Evolutionary conservation across 2,888 invertebrate species (phyloP).

Genomic region (Diaprepes abbreviatus): DNA sequence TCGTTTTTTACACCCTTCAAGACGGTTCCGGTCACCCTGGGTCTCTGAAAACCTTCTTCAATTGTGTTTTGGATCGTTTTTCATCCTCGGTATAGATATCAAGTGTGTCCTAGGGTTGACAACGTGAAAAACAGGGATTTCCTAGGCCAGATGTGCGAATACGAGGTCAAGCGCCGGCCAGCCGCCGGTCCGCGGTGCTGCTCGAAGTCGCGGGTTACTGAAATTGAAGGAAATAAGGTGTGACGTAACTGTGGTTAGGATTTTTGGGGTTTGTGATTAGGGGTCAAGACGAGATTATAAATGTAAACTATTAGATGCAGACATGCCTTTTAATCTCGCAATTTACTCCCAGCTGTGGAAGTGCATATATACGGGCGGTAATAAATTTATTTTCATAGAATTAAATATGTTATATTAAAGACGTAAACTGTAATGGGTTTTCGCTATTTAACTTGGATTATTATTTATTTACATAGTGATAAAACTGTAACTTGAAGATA

Average conservation of each 20-base stretch:
- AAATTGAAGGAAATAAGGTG: conserved; percentile 54
- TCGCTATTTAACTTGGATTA: too few species aligned
- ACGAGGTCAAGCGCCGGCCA: conserved; percentile 72
- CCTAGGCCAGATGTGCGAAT: conserved; percentile 66
- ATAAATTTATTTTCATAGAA: neutral
- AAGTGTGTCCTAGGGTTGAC: conserved; percentile 26
- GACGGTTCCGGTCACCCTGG: conserved; percentile 49
- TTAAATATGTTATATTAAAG: neutral
- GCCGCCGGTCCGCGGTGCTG: conserved; percentile 37
- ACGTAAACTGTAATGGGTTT: too few species aligned
- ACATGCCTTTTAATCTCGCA: neutral
- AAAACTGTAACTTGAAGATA: too few species aligned
- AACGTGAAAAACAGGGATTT: conserved; percentile 30
- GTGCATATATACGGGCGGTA: neutral
- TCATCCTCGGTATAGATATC: conserved; percentile 31
- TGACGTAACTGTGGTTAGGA: conserved; percentile 55
- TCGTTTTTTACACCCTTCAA: conserved; percentile 62
- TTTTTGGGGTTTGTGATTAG: conserved; percentile 28
- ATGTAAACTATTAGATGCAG: conserved; percentile 3
- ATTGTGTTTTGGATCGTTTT: conserved; percentile 49
- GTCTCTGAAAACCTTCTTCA: conserved; percentile 42
- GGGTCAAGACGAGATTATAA: conserved; percentile 14
- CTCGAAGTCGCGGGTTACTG: conserved; percentile 40
- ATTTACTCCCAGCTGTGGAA: neutral
- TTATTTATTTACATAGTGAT: too few species aligned